Evolutionary conservation across 2,113 vertebrate species (phyloP).

Genomic region (Martes martes): DNA sequence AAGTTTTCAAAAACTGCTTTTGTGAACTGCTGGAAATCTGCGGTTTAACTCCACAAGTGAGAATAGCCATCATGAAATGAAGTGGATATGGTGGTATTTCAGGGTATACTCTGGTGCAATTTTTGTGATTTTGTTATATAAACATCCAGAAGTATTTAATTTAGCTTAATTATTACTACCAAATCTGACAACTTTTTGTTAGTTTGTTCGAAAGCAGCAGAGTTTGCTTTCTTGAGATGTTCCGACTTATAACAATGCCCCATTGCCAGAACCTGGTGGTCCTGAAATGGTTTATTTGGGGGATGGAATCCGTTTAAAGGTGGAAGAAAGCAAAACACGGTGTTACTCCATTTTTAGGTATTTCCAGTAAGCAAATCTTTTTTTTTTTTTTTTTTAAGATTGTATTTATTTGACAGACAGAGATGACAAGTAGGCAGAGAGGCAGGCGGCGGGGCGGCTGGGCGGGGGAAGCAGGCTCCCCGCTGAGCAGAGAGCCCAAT

Average conservation of each 20-base stretch:
- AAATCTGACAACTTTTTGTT: background rate
- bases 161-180: background rate
- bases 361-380: background rate
- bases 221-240: background rate
- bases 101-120: background rate
- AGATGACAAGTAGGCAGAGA: too few relatives aligned
- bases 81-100: background rate
- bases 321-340: background rate
- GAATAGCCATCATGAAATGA: background rate
- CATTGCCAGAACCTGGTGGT: background rate
- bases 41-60: background rate
- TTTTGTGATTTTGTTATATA: conserved; percentile 6
- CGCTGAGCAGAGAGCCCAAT: too few relatives aligned
- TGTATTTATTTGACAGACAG: too few relatives aligned
- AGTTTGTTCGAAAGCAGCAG: background rate
- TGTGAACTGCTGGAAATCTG: background rate
- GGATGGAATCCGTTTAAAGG: background rate
- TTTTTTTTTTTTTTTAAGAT: too few relatives aligned
- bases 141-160: background rate
- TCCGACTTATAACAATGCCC: background rate
- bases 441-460: too few relatives aligned
- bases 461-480: too few relatives aligned
- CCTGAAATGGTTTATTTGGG: background rate
- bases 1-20: conserved; percentile 38
- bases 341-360: background rate